A percentile compares a stretch with the other conserved stretches of the same genome.
Evolutionary conservation across 2,797 vertebrate species (phyloP).

Genomic region (Ibycter americanus): DNA sequence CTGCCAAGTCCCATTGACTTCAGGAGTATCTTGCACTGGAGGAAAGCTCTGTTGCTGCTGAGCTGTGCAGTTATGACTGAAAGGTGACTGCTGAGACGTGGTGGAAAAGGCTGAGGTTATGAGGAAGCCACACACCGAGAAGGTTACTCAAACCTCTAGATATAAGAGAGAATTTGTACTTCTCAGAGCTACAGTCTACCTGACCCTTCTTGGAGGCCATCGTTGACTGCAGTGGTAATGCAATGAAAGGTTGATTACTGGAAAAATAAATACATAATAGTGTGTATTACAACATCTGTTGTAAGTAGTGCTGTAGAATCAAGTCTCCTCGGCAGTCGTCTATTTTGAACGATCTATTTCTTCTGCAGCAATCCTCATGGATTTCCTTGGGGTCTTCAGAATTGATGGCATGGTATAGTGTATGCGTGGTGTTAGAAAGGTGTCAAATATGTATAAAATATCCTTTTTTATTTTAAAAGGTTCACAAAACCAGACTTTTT

Average conservation of each 20-base stretch:
- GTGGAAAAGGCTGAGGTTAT: background rate
- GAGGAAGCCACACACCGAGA: background rate
- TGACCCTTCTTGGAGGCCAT: background rate
- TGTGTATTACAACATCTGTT: background rate
- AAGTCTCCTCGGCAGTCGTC: background rate
- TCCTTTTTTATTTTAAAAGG: background rate
- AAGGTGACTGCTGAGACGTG: background rate
- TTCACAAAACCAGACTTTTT: background rate
- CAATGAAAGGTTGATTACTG: background rate
- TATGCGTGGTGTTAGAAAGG: background rate
- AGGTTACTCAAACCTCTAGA: background rate
- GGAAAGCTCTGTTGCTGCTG: background rate
- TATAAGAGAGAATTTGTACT: background rate
- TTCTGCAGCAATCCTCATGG: background rate
- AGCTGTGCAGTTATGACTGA: background rate
- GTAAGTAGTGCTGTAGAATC: background rate
- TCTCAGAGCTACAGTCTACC: background rate
- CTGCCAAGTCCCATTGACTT: rapidly evolving
- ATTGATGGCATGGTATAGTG: background rate
- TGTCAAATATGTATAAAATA: background rate
- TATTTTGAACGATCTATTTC: background rate
- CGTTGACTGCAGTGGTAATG: background rate
- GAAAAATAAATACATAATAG: background rate
- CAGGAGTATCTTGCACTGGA: background rate
- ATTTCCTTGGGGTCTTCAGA: background rate